Evolutionary conservation across 2,113 vertebrate genomes (phyloP), one percentile per base, ranked within the genome.

Genomic region (Rattus rattus): DNA sequence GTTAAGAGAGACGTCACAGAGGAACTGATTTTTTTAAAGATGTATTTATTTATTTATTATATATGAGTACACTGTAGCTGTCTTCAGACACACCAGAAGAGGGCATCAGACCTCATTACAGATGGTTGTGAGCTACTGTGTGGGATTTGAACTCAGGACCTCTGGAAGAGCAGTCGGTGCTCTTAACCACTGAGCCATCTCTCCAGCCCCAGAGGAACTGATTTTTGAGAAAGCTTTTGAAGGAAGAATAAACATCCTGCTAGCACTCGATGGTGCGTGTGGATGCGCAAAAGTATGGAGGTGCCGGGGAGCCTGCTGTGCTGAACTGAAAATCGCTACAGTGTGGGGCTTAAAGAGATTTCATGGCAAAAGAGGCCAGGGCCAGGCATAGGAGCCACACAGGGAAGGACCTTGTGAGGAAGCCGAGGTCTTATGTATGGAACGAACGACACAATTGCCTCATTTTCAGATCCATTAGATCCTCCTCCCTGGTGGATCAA

Each of bases 151-250:
- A 43, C 43, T 43, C 43, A 43, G 43, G 43, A 43, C 43, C 3
- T 43, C 43, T 43, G 43, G 43, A 43, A 43, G 43, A 43, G 43
- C 43, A 43, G 43, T 43, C 43, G 43, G 43, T 43, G 43, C 43
- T 43, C 43, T 43, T 43, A 43, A 43, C 43, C 43, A 43, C 43
- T 43, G 43, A 43, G 43, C 43, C 43, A 43, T 43, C 43, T 43
- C 2, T 43, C 43, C 43, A 43, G 43, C 43, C 43, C 43, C 43
- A 33, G 47, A 56, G 85, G 77, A 79, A 16, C 1, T 43, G 49
- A 47, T n/a, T 43, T 70, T n/a, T 88, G 22, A 83, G 65, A 80
- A 88, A 61, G 54, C 33, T 49, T 93, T 86, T 52, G 52, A 89
- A 72, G 65, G 49, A 17, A 88, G 49, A 80, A 39, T 7, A 73